Conservation (phyloP, 1,140 invertebrate species). For the Caenorhabditis latens region DNA sequence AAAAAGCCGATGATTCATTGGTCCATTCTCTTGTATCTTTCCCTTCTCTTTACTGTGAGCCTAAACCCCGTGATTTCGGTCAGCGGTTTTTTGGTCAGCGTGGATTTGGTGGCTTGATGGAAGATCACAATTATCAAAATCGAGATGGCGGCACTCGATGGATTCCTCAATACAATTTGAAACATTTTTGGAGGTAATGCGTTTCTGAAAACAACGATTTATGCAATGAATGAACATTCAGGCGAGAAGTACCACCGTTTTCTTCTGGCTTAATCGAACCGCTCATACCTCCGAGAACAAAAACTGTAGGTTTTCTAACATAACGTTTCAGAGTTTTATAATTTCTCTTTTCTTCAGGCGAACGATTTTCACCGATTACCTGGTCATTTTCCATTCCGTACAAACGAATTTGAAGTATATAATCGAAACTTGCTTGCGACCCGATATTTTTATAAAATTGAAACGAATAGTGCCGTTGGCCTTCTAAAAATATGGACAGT, state of each 20-base stretch:
- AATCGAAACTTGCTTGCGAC: slow-evolving; percentile 46
- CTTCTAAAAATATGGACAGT: slow-evolving; percentile 54
- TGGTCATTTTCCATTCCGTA: slow-evolving; percentile 48
- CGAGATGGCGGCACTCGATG: slow-evolving; percentile 12
- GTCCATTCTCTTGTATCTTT: background rate
- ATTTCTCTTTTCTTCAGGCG: background rate
- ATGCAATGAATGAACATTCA: background rate
- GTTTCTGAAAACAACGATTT: background rate
- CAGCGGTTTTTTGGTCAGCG: slow-evolving; percentile 5
- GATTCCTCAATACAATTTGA: slow-evolving; percentile 63
- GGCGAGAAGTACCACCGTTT: background rate
- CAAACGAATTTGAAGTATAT: background rate
- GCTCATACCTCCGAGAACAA: slow-evolving; percentile 26
- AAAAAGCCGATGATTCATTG: background rate
- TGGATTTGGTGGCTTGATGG: slow-evolving; percentile 51
- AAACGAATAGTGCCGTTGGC: background rate
- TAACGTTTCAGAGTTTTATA: background rate
- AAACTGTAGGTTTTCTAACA: background rate
- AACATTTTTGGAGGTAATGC: slow-evolving; percentile 47
- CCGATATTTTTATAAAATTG: background rate
- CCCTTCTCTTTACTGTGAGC: slow-evolving; percentile 46
- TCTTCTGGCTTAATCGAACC: slow-evolving; percentile 20
- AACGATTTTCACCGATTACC: slow-evolving; percentile 30
- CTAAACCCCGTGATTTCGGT: slow-evolving; percentile 35
- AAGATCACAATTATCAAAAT: background rate